Conservation (phyloP, 1,140 invertebrate genomes). For the Pemphigus obesinymphae region DNA sequence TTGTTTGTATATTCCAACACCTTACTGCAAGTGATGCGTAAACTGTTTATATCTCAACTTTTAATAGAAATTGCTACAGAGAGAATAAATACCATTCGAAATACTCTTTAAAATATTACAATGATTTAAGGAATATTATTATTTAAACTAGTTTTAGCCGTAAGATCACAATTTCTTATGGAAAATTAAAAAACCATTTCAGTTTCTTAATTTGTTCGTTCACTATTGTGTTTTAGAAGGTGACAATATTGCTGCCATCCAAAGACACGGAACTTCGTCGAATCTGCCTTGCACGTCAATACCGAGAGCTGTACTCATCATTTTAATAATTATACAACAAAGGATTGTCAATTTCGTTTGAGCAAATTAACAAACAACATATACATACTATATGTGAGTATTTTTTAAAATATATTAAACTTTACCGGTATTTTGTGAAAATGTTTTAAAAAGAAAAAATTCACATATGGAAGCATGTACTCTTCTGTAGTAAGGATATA, state of each 20-base stretch:
- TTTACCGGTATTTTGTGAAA: neutral
- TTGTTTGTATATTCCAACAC: neutral
- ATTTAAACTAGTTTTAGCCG: neutral
- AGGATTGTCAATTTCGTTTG: neutral
- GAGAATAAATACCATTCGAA: neutral
- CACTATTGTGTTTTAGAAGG: slow-evolving; percentile 45
- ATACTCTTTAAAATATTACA: neutral
- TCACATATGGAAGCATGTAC: no score
- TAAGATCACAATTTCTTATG: no score
- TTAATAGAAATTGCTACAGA: neutral
- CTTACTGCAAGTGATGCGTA: neutral
- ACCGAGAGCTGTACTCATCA: neutral
- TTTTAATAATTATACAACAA: neutral
- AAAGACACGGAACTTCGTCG: slow-evolving; percentile 46
- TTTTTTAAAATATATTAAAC: neutral
- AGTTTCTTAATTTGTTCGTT: neutral
- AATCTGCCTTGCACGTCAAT: neutral
- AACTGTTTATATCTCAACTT: neutral
- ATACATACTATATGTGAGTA: slow-evolving; percentile 5
- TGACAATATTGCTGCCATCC: slow-evolving; percentile 48
- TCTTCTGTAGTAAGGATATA: no score
- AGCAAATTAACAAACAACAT: neutral
- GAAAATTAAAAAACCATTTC: no score
- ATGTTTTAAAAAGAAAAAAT: neutral
- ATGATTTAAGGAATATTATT: neutral